These are phyloP conservation scores for Anguilla anguilla DNA, from an alignment of 2,797 vertebrate genomes.

Conservation along the genomic window DNA sequence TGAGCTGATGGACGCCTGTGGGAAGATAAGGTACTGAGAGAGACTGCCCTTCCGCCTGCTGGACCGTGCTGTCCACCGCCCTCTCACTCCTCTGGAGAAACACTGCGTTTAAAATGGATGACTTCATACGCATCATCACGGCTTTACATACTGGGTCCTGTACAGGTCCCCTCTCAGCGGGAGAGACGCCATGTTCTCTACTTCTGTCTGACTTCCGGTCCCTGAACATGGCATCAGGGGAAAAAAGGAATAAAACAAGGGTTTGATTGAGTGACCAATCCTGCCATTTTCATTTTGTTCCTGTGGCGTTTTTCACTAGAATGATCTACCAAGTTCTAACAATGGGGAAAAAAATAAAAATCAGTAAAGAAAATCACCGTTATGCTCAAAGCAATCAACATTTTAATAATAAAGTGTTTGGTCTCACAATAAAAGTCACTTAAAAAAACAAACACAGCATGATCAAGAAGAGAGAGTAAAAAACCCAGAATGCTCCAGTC, in stretches of 20 bases:
- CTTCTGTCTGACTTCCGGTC: not conserved
- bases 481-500: too few species aligned
- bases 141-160: not conserved
- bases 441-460: conserved; percentile 8
- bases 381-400: conserved; percentile 52
- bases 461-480: too few species aligned
- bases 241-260: not conserved
- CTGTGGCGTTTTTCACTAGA: not conserved
- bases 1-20: conserved; percentile 55
- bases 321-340: too few species aligned
- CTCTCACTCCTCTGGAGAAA: too few species aligned
- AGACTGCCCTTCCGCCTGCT: not conserved
- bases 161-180: not conserved
- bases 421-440: conserved; percentile 50
- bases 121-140: too few species aligned
- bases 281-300: conserved; percentile 21
- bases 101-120: too few species aligned
- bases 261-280: conserved; percentile 36
- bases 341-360: not conserved
- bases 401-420: conserved; percentile 53
- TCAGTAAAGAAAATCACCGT: conserved; percentile 29
- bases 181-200: not conserved
- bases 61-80: not conserved
- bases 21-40: conserved; percentile 56
- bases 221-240: not conserved